Evolutionary conservation across 2,888 invertebrate species (phyloP), one percentile per base, ranked within the genome.

Genomic region (Euphydryas editha): DNA sequence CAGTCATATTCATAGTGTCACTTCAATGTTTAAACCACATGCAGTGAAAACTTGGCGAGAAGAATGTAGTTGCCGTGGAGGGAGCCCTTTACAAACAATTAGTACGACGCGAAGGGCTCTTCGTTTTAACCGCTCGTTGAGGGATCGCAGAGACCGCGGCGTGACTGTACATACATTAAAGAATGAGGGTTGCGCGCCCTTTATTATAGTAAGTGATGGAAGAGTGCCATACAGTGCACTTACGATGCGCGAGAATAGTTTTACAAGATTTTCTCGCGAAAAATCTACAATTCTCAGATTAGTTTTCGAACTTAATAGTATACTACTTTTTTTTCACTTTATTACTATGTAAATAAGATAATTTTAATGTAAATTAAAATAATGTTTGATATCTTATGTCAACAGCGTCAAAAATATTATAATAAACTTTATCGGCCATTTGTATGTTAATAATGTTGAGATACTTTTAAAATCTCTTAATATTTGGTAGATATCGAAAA

Each of bases 131-230:
- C 85, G 85, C 81, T 85, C 85, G 81, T 79, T 82, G 80, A 79
- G 81, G 82, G 80, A 80, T 81, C 80, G 75, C 75, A 77, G 70
- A 72, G 56, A 69, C 73, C 74, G 72, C 72, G 79, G 78, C 84
- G 81, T 85, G 87, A 83, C 84, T 82, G 78, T 79, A 83, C 87
- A 87, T 86, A 86, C 84, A 86, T 87, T 85, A 87, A 73, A 73
- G 76, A 70, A 59, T 71, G 80, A 82, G 83, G 86, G 84, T 78
- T 77, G 77, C 77, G 78, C 79, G 73, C 75, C 75, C 81, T 78
- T 78, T 78, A 77, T 76, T 75, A 72, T 71, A 57, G 77, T 75
- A 81, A 79, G 76, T 78, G 80, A 83, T 82, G 81, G 78, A 75
- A 70, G 73, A 78, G 78, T 75, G 76, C 74, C 75, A 75, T 69